Evolutionary conservation across 1,140 invertebrate species (phyloP), one percentile per base, ranked within the genome.

Genomic region (Rhagoletis pomonella): DNA sequence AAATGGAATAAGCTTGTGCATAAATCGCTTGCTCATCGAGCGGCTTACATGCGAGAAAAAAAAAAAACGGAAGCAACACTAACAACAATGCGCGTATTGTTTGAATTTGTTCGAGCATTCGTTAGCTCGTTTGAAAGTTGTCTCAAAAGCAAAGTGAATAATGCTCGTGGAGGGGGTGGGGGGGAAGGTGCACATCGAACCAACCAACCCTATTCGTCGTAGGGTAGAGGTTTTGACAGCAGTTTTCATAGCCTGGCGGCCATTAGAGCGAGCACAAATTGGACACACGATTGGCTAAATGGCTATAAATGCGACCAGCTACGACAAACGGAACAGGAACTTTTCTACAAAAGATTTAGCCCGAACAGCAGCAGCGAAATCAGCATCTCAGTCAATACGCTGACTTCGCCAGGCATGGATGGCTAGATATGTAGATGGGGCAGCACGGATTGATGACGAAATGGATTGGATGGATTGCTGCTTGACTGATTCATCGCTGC

Each of bases 401-500:
- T 55, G 6, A 81, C 44, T 81, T 29, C 47, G 73, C 17, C 44
- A n/a, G 4, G 73, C 73, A 19, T 81, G 73, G 42, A 55, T 55
- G 47, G 73, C 44, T 29, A 4, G 67, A 12, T 42, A 6, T 42
- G n/a, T n/a, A n/a, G n/a, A 69, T 81, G 47, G 73, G 5, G 3
- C 17, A n/a, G 47, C 47, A 19, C 55, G 14, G 19, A 81, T 77
- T 77, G 73, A 77, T 55, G 73, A 77, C 73, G 47, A 50, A 69
- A 77, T 77, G 73, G 73, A 77, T 81, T 81, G 73, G 17, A 73
- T 7, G 73, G 44, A 29, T 81, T 81, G 73, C n/a, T 6, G 47
- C 47, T 19, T 81, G 73, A 81, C 44, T 19, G 73, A 81, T 81
- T 81, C 73, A 81, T 81, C 12, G 47, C 47, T 81, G 47, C 19